Evolutionary conservation across 2,797 vertebrate species (phyloP).

Genomic region (Poecilia gillii): DNA sequence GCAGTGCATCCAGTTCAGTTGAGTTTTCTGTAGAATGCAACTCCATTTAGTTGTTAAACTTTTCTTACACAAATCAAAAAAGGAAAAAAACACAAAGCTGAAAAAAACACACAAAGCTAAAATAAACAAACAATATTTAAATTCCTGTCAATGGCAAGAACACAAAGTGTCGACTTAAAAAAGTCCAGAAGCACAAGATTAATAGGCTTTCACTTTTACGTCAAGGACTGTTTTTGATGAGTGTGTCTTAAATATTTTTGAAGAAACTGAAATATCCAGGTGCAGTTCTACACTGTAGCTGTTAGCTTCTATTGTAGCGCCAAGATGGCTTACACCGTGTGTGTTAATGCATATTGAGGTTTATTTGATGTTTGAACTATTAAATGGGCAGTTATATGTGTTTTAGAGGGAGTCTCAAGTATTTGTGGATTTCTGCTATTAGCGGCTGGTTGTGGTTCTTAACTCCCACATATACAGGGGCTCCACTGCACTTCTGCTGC

Average conservation of each 20-base stretch:
- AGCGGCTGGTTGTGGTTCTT: not conserved
- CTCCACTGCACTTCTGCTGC: not conserved
- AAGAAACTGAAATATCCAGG: not conserved
- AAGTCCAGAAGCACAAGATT: no score
- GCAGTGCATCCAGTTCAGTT: no score
- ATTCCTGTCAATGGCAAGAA: no score
- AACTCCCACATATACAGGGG: not conserved
- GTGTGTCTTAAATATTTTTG: not conserved
- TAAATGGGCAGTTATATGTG: not conserved
- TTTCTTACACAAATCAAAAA: no score
- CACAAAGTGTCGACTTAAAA: no score
- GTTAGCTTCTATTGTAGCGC: not conserved
- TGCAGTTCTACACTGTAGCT: not conserved
- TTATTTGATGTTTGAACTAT: not conserved
- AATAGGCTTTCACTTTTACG: no score
- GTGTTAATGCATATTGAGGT: not conserved
- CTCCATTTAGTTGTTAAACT: no score
- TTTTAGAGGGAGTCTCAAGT: not conserved
- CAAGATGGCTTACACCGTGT: not conserved
- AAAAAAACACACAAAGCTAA: no score
- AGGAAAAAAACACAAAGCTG: no score
- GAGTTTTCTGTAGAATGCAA: no score
- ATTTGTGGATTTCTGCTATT: not conserved
- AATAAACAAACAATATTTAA: no score
- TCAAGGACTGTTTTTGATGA: not conserved